Evolutionary conservation across 2,797 vertebrate genomes (phyloP), one percentile per base, ranked within the genome.

Genomic region (Pagetopsis macropterus): DNA sequence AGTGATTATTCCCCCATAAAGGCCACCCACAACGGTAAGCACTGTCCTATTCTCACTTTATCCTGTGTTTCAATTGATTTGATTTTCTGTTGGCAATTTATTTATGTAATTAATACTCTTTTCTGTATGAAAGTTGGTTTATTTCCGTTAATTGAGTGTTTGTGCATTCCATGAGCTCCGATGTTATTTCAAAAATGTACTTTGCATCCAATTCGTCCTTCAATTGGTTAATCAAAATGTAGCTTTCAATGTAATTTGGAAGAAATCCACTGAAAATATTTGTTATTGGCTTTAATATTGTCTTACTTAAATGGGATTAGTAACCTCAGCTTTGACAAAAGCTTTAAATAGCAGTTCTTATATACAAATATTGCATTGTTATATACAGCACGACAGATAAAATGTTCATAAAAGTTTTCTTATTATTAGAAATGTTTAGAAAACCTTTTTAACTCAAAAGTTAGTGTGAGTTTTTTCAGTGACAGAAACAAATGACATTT

Each of bases 21-120:
- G 31, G 82, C 78, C 83, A 43, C 72, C 78, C 66, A 65, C 72
- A 75, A 88, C 90, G 92, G 93, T 94, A 93, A 92, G 88, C 60
- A 59, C 50, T 11, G 4, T 61, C 15, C 10, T 62, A 0, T 59
- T 75, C 51, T 74, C 9, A 23, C 14, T 14, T 1, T 45, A 50
- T 10, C 37, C 6, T 41, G 12, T 27, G 37, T 54, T 61, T 60
- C 4, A 61, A 0, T 59, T 12, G 10, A 5, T 58, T 41, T 55
- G 2, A 31, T 49, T 71, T 58, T 62, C 0, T 37, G 0, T 45
- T 43, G 16, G 37, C 6, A 19, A 0, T 56, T 57, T 14, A 31
- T 64, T 49, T 63, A 13, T 43, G 14, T 49, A 4, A 59, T 45
- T 50, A 14, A 4, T 46, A 6, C 0, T 11, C 3, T 12, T 0